phyloP scores from a whole-genome alignment of 2,113 vertebrate species.

The Elephas maximus region DNA sequence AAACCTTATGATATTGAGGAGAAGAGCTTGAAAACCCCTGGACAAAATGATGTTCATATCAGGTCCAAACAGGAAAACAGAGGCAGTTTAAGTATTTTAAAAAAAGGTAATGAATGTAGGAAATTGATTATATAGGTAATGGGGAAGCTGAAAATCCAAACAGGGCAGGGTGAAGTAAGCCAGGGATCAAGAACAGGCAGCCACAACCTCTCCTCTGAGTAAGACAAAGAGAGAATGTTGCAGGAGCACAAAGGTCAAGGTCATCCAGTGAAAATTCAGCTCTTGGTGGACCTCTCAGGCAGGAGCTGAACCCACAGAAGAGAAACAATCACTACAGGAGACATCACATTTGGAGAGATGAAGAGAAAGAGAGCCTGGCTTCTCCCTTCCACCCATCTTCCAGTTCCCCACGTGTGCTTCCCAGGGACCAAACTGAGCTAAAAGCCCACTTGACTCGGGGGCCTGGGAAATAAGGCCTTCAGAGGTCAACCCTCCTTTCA shows the following conservation, averaged over 20 bases:
- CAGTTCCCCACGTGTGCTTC: accelerated
- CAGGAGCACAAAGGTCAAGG: neutral
- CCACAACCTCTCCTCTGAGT: accelerated
- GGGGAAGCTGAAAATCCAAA: neutral
- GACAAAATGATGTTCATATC: neutral
- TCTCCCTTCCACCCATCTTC: neutral
- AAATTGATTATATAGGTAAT: neutral
- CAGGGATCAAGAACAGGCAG: neutral
- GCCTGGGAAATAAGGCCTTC: neutral
- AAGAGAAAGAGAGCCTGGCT: too few relatives aligned
- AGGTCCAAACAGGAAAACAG: neutral
- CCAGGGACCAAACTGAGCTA: neutral
- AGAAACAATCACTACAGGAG: accelerated
- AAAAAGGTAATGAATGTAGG: neutral
- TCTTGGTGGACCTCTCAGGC: accelerated
- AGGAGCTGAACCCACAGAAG: neutral
- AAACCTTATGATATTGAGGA: accelerated
- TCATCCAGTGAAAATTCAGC: neutral
- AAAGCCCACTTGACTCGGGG: too few relatives aligned
- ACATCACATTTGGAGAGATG: too few relatives aligned
- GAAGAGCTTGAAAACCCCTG: neutral
- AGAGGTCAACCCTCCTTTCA: neutral
- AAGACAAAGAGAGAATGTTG: accelerated
- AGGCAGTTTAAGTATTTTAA: neutral
- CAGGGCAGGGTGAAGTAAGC: accelerated